Evolutionary conservation across 2,113 vertebrate genomes (phyloP), one percentile per base, ranked within the genome.

Genomic region (Coturnix japonica): DNA sequence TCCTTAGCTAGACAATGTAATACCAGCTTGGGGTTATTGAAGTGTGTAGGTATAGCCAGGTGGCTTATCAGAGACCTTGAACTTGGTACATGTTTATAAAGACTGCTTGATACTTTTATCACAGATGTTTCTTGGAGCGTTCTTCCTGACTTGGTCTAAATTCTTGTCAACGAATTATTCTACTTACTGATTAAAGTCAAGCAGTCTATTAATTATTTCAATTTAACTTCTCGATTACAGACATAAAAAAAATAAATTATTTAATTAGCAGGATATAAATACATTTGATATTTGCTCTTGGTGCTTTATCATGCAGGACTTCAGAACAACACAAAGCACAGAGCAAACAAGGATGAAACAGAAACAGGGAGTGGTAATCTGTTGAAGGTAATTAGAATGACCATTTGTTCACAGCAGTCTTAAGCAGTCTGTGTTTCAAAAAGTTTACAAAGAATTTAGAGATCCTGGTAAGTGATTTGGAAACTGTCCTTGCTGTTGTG

Each of bases 61-160:
- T 96, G 96, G 91, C 72, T 94, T 93, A 95, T 94, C 93, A 96
- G 87, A 96, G 78, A 94, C 94, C 94, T 95, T 96, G 96, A 94
- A 95, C 96, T 94, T 61, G 49, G 49, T 91, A 96, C 92, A 94
- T 87, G 85, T 60, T 77, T 91, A 67, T 74, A 85, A 94, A 95
- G 74, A 57, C 87, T 87, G 91, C 85, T 95, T 86, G 85, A 82
- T 89, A 75, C 47, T 94, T 92, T 94, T 88, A 74, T 94, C 91
- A 75, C 96, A 97, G 94, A 95, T 96, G 95, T 95, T 91, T 80
- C 89, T 82, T 88, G 81, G 81, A 90, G 30, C 81, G 49, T 79
- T 95, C 72, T 79, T 89, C 64, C 85, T 87, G 73, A 67, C 33
- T 94, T 91, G 81, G 67, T 81, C 70, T 85, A 89, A 94, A 95